These are phyloP conservation scores for Diuraphis noxia DNA, from an alignment of 1,140 invertebrate genomes.

Conservation along the genomic window DNA sequence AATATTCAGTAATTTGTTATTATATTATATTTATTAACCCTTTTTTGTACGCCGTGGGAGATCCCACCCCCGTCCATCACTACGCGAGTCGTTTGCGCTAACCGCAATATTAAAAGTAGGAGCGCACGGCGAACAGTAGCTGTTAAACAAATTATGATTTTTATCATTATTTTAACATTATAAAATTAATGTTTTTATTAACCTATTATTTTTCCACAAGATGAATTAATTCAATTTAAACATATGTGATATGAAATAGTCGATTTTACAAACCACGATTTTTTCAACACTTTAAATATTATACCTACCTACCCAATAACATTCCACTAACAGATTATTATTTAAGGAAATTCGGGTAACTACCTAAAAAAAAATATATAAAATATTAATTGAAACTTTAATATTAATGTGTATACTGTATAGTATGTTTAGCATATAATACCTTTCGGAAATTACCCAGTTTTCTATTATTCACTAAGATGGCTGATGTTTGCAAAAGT, in stretches of 20 bases:
- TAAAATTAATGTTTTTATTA: no score
- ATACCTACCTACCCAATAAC: no score
- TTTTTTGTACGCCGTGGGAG: no score
- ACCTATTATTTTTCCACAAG: neutral
- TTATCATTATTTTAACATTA: no score
- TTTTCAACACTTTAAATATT: constrained; percentile 76
- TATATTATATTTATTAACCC: no score
- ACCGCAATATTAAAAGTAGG: no score
- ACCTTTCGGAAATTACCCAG: constrained; percentile 78
- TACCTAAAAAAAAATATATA: neutral
- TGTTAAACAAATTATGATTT: no score
- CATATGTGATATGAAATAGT: constrained; percentile 68
- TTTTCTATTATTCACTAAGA: constrained; percentile 76
- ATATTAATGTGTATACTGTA: neutral
- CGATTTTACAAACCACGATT: constrained; percentile 84
- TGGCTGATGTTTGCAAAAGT: constrained; percentile 85
- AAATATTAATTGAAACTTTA: neutral
- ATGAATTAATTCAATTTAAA: neutral
- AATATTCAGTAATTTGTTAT: no score
- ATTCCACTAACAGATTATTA: constrained; percentile 82
- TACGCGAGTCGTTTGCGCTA: no score
- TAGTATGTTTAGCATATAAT: constrained; percentile 73
- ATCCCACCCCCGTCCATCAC: no score
- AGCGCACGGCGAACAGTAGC: no score
- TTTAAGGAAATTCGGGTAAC: constrained; percentile 78